Base-by-base conservation (phyloP, 2,113 vertebrate species). In the Phoxinus phoxinus region DNA sequence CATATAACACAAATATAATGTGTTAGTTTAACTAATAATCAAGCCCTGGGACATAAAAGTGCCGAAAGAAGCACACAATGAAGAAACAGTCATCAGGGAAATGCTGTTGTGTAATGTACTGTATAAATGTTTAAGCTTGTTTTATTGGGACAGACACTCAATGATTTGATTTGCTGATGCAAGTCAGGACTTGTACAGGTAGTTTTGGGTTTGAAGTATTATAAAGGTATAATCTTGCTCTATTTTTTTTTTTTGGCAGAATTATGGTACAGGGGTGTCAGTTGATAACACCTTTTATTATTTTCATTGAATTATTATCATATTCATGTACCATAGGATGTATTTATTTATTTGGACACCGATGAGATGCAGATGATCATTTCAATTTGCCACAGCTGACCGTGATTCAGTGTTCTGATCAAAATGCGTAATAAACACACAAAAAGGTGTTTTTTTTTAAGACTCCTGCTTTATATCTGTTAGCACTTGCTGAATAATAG, bases 391-490 rank as follows among this genome's bases (percentile, higher is more conserved):
- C 17, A 77, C 41, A 51, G 46, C 73, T 51, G 25, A 48, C 3
- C 12, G 30, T 71, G 48, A 51, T 32, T 77, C 48, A 32, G 23
- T 2, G 15, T 58, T 23, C 48, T 51, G n/a, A 46, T 51, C 13
- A 27, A 51, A 32, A 74, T 44, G 11, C 21, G 6, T 21, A 8
- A 10, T n/a, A n/a, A n/a, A n/a, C n/a, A n/a, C n/a, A n/a, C n/a
- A n/a, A n/a, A n/a, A 37, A 37, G 35, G 41, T 51, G 4, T 48
- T 6, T 53, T 19, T 19, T 56, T 56, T 56, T 3, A 56, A 44
- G 8, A 2, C 61, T 81, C 41, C 13, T 67, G 59, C n/a, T 67
- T 67, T 67, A 21, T 51, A 23, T 81, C 41, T 67, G 67, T 82
- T 35, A 82, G 63, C 19, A 17, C 80, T 35, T 25, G 4, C 12